Evolutionary conservation across 2,888 invertebrate species (phyloP), one percentile per base, ranked within the genome.

Genomic region (Seira ritae): DNA sequence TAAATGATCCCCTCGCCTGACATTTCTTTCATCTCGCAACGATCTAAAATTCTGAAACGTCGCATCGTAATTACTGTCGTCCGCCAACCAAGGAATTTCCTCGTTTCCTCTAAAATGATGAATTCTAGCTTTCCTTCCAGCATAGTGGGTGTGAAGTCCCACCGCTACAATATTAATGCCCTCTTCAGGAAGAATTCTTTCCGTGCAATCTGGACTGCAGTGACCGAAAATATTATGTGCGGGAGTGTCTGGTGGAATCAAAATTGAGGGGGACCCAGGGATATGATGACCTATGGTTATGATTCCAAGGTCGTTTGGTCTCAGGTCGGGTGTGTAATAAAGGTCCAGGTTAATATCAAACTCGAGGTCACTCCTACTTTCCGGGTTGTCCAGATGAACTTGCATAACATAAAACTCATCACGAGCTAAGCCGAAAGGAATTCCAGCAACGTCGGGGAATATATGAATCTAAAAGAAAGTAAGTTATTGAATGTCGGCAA

Each of bases 21-120:
- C 15, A 20, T 72, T 80, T 2, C 74, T 37, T 46, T 80, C 72
- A 15, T 83, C 50, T 10, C 17, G 23, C 2, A 84, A 20, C 22
- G 74, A 66, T 15, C 83, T 42, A 17, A 82, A 66, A 46, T 79
- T 79, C 42, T 87, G 87, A 46, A 70, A 87, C 3, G 65, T 19
- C 55, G 82, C 80, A 17, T 84, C 76, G 31, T 85, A 87, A 31
- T 80, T 83, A 12, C 77, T 79, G 42, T 87, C 84, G 68, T 94
- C 93, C 1, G 94, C 95, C 88, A 97, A 94, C 76, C 94, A 94
- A 0, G 94, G 93, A 71, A 97, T 90, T 91, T 97, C 97, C 85
- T 94, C 93, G 46, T 94, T 95, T 19, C 94, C 93, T 70, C 96
- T 92, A 73, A 96, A 92, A 90, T 96, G 96, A 74, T 95, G 94